Base-by-base conservation (phyloP, 1,140 invertebrate species). In the Nasonia giraulti region DNA sequence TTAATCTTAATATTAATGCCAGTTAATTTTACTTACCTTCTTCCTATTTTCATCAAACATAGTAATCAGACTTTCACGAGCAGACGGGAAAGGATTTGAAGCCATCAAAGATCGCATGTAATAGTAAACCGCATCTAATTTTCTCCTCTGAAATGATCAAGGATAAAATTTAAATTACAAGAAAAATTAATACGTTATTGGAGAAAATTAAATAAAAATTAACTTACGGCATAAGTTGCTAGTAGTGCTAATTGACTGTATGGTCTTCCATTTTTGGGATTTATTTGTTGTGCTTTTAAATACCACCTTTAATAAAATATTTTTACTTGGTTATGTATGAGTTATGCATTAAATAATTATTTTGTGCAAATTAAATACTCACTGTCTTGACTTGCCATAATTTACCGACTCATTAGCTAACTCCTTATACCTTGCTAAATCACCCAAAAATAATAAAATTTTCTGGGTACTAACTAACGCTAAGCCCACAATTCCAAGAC, bases 101-200 rank as follows among this genome's bases (percentile, higher is more conserved):
- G 98, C 97, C 95, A 98, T 97, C 80, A 99, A 93, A 92, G 98
- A 98, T 89, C 98, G 94, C 96, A 99, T 98, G 90, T 98, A 99
- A 92, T 97, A 99, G 93, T 99, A 99, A 17, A 99, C 97, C n/a
- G 98, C 98, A 93, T 99, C 98, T 80, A 99, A 94, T 94, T 98
- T 98, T 90, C 97, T 94, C 93, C 96, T 96, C 97, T 99, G 93
- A 84, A 95, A 93, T 47, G 88, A 87, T 23, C 76, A 68, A 50
- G 79, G 55, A 62, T 62, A 7, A 71, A 71, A 83, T 71, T 83
- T 50, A 23, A 47, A 62, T 84, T 14, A 33, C 14, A 71, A 5
- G 4, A 76, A 62, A 44, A 23, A 84, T 84, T 17, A 8, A 62
- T 62, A n/a, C 7, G 2, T 50, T 75, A 75, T 40, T 27, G 8